Percentiles rank a stretch among this genome's conserved stretches.
phyloP scores from a whole-genome alignment of 2,113 vertebrate genomes.

The Rhineura floridana region DNA sequence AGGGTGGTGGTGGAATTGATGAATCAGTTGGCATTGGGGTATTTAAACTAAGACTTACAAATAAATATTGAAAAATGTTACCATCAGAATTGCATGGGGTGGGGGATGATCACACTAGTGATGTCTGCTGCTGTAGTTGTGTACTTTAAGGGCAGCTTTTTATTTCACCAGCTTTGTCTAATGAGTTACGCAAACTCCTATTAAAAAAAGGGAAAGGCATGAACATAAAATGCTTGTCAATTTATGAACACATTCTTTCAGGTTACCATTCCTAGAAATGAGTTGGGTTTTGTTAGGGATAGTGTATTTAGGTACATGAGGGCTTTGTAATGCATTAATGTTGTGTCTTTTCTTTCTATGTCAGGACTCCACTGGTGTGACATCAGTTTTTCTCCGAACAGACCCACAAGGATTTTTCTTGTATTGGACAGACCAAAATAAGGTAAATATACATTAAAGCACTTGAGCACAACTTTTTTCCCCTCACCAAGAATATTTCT shows the following conservation, averaged over 20 bases:
- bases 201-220: not conserved
- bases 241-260: not conserved
- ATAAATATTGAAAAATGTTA: not conserved
- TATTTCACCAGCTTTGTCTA: not conserved
- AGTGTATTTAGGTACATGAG: not conserved
- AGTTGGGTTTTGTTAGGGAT: not conserved
- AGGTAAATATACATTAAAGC: constrained; percentile 79
- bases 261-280: not conserved
- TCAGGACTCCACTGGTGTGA: constrained; percentile 90
- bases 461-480: not conserved
- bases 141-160: not conserved
- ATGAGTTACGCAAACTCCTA: not conserved
- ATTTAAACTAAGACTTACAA: not conserved
- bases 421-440: constrained; percentile 97
- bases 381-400: constrained; percentile 89
- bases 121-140: not conserved
- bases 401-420: constrained; percentile 97
- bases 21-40: not conserved
- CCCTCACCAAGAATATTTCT: too few species aligned
- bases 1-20: not conserved
- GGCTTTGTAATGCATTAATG: constrained; percentile 21
- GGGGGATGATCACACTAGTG: not conserved
- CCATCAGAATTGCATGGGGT: not conserved
- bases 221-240: not conserved
- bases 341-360: constrained; percentile 27